Base-by-base conservation (phyloP, 2,888 invertebrate species). In the Capitulum mitella region DNA sequence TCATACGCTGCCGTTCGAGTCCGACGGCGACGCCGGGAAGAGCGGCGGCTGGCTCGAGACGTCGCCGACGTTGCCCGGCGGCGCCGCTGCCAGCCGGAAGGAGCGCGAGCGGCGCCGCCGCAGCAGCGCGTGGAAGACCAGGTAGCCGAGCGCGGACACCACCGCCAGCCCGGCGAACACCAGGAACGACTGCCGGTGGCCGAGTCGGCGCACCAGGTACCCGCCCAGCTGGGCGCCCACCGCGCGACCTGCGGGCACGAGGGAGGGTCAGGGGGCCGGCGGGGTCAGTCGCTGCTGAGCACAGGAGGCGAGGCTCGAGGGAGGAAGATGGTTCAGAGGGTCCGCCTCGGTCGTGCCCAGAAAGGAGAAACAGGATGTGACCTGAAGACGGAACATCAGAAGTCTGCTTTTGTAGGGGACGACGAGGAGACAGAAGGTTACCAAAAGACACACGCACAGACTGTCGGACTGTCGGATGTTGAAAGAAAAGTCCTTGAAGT, bases 191-290 rank as follows among this genome's bases (percentile, higher is more conserved):
- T 37, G 8, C 6, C 70, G 70, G 40, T 70, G 26, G 8, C 70
- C 70, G 37, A 37, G 19, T 1, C 37, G 37, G 8, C 1, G 6
- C 37, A 70, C 70, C 22, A 40, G 29, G 26, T 70, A 40, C 3
- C 70, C 70, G 19, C 70, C 70, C 37, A 70, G 70, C 40, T 70
- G 70, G 12, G 70, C 70, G 40, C 70, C 70, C 26, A 70, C 26
- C 40, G 70, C 70, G 26, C 70, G 70, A 6, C 70, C 70, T 70
- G 70, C 1, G 8, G 64, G 14, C 26, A 70, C 6, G 16, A 37
- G 70, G 22, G 10, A 16, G 19, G 70, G 40, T 37, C 70, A 40
- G 70, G 37, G n/a, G n/a, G n/a, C n/a, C n/a, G n/a, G n/a, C n/a
- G n/a, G n/a, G n/a, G n/a, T n/a, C 0, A 8, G 58, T 12, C 2